phyloP scores from a whole-genome alignment of 2,113 vertebrate species.

The Orientallactaga bullata region DNA sequence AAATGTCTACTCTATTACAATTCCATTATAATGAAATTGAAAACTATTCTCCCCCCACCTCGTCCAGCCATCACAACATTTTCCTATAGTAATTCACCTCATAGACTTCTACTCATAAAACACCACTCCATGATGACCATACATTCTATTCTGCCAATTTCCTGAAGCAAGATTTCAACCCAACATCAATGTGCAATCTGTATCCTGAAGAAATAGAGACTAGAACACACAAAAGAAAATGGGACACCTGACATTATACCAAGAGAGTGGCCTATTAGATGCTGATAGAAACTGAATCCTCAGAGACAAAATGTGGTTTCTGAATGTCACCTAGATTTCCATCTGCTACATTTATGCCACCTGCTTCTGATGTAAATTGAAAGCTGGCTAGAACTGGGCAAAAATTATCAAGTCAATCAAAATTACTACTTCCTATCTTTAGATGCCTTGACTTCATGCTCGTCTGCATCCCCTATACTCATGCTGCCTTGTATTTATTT shows the following conservation, averaged over 20 bases:
- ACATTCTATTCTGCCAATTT: neutral
- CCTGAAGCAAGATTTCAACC: conserved; percentile 1
- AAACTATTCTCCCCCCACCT: neutral
- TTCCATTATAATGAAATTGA: conserved; percentile 51
- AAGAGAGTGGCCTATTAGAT: conserved; percentile 47
- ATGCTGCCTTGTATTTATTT: neutral
- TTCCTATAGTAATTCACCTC: neutral
- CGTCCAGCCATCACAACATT: neutral
- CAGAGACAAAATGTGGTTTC: conserved; percentile 65
- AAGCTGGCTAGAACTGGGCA: neutral
- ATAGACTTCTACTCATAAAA: neutral
- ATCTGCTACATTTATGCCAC: conserved; percentile 44
- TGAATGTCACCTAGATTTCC: conserved; percentile 51
- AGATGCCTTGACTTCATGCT: neutral
- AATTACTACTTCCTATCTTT: neutral
- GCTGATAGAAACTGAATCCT: conserved; percentile 65
- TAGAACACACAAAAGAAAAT: neutral
- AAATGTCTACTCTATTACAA: conserved; percentile 47
- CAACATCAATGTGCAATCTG: conserved; percentile 38
- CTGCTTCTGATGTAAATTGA: conserved; percentile 62
- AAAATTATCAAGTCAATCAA: conserved; percentile 55
- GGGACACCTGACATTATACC: conserved; percentile 30
- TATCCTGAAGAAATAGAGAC: neutral
- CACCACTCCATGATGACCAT: neutral
- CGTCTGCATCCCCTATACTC: neutral